These are phyloP conservation scores for Caiman crocodilus DNA, from an alignment of 2,797 vertebrate genomes.

Conservation along the genomic window DNA sequence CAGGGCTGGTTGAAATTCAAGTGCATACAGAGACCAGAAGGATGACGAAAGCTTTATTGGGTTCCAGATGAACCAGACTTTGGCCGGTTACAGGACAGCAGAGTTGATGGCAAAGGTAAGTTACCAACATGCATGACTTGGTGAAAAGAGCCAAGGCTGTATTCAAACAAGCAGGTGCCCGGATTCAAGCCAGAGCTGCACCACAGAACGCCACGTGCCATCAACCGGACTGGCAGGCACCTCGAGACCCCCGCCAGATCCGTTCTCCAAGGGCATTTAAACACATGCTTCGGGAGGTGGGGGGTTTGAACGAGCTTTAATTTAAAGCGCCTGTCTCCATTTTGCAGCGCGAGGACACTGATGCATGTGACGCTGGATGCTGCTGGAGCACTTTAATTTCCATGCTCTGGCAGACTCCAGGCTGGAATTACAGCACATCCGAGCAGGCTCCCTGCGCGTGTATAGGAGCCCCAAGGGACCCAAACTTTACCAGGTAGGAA, in stretches of 20 bases:
- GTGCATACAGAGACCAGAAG: conserved; percentile 65
- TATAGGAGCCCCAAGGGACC: not conserved
- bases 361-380: not conserved
- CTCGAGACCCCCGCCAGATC: not conserved
- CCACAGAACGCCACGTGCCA: not conserved
- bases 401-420: too few species aligned
- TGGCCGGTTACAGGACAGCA: conserved; percentile 38
- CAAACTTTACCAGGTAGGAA: not conserved
- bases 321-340: too few species aligned
- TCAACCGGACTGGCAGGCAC: not conserved
- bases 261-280: not conserved
- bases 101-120: conserved; percentile 3
- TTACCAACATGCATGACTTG: conserved; percentile 28
- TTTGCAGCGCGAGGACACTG: too few species aligned
- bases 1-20: conserved; percentile 53
- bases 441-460: too few species aligned
- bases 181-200: not conserved
- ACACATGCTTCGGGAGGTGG: too few species aligned
- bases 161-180: not conserved
- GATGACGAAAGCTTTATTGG: conserved; percentile 68
- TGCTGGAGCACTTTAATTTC: not conserved
- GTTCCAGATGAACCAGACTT: conserved; percentile 43
- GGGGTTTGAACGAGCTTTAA: too few species aligned
- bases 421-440: too few species aligned
- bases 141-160: conserved; percentile 26